phyloP scores from a whole-genome alignment of 2,797 vertebrate species.

The Sebastes kiyomatsui region DNA sequence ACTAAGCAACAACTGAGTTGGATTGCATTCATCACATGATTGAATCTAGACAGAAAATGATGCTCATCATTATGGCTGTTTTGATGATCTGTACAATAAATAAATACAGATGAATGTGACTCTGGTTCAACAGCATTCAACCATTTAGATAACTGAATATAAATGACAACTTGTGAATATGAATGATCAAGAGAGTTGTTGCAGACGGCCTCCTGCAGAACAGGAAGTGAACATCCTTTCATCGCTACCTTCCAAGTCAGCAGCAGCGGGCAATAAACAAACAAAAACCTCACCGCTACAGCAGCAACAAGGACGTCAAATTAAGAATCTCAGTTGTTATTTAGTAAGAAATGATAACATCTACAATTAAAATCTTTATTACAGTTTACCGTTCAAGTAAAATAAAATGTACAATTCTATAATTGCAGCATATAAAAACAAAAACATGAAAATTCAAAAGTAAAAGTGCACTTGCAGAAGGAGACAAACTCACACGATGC shows the following conservation, averaged over 20 bases:
- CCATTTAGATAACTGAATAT: neutral
- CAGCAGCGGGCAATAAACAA: constrained; percentile 11
- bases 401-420: constrained; percentile 82
- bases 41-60: constrained; percentile 19
- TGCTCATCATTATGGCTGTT: constrained; percentile 12
- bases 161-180: neutral
- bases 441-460: constrained; percentile 62
- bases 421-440: constrained; percentile 80
- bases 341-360: constrained; percentile 74
- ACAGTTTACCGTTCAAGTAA: constrained; percentile 77
- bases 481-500: constrained; percentile 49
- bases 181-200: constrained; percentile 1
- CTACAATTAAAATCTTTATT: constrained; percentile 77
- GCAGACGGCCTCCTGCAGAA: constrained; percentile 15
- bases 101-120: constrained; percentile 8
- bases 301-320: constrained; percentile 9
- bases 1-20: constrained; percentile 82
- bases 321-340: constrained; percentile 65
- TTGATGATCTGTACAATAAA: constrained; percentile 21
- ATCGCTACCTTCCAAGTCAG: constrained; percentile 11
- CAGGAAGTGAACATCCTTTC: constrained; percentile 34
- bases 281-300: neutral
- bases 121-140: neutral
- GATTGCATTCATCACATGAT: constrained; percentile 33
- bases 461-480: constrained; percentile 87